A percentile compares a stretch with the other conserved stretches of the same genome.
Evolutionary conservation across 2,888 invertebrate species (phyloP).

Genomic region (Auanema freiburgensis): DNA sequence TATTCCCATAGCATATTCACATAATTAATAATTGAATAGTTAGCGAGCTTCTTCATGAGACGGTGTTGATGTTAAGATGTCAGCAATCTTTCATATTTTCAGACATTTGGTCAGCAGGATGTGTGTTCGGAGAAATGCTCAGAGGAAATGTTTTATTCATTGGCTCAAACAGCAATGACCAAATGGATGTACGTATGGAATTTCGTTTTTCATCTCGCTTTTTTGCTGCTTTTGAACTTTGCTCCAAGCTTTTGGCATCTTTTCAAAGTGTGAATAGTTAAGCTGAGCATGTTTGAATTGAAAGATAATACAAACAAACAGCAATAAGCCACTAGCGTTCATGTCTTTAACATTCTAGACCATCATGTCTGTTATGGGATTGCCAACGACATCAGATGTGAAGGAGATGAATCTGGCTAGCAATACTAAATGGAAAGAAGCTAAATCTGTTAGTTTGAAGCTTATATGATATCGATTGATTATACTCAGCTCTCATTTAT

Average conservation of each 20-base stretch:
- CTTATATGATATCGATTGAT: too few relatives aligned
- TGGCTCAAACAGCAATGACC: constrained; percentile 34
- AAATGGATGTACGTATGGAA: constrained; percentile 15
- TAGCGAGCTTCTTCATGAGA: background rate
- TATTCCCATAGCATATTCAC: too few relatives aligned
- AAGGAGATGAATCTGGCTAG: constrained; percentile 12
- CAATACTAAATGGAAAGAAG: constrained; percentile 13
- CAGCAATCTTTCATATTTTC: constrained; percentile 6
- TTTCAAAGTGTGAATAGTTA: too few relatives aligned
- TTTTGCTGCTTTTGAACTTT: too few relatives aligned
- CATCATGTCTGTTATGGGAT: constrained; percentile 18
- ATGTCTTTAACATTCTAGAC: too few relatives aligned
- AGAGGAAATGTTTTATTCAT: constrained; percentile 35
- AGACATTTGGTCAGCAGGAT: constrained; percentile 50
- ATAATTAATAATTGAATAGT: background rate
- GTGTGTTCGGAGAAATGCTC: constrained; percentile 46
- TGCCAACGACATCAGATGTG: constrained; percentile 27
- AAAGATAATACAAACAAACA: too few relatives aligned
- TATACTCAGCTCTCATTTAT: too few relatives aligned
- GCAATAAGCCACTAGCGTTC: too few relatives aligned
- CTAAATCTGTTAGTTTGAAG: constrained; percentile 3
- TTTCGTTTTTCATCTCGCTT: too few relatives aligned
- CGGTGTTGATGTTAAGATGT: background rate
- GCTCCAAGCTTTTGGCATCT: too few relatives aligned
- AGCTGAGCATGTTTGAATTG: too few relatives aligned